Evolutionary conservation across 2,113 vertebrate genomes (phyloP), one percentile per base, ranked within the genome.

Genomic region (Vulpes vulpes): DNA sequence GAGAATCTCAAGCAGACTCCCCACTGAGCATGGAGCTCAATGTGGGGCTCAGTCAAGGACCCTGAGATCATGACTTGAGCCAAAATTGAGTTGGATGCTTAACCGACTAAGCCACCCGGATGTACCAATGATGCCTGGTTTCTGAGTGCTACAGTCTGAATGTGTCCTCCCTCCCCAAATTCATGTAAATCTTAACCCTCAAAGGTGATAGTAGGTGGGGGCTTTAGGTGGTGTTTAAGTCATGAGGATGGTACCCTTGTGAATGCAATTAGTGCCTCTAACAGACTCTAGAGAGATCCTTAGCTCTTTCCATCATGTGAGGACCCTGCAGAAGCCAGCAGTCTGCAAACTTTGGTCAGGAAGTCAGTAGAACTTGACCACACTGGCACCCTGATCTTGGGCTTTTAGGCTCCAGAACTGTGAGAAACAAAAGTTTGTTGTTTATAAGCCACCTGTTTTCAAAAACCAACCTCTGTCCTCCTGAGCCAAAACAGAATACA

Each of bases 21-120:
- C 32, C 2, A 6, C 8, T 67, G 32, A 69, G 8, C 0, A 1
- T 32, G n/a, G 16, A 19, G 16, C 32, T 17, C 0, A 17, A 35
- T 69, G 32, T 35, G 32, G 67, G 32, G 67, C 32, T 69, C 67
- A 69, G 19, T n/a, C 32, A 32, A 19, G 16, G 67, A n/a, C 32
- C 32, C 16, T 19, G 67, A 69, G 32, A 69, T 69, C 32, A 69
- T 69, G 32, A 35, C 67, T 17, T 69, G 67, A 69, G n/a, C 67
- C 17, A 1, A 69, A 69, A 69, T 69, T 32, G 32, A 69, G 32
- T n/a, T 4, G 1, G 32, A 35, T 10, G 67, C 32, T 69, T 69
- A 35, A 17, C 17, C 7, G 8, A 69, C 32, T 69, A 17, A 35
- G 16, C 32, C 17, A 43, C 32, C 67, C 32, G 35, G 8, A 9